These are phyloP conservation scores for Danio albolineatus DNA, from an alignment of 2,797 vertebrate genomes.

Conservation along the genomic window DNA sequence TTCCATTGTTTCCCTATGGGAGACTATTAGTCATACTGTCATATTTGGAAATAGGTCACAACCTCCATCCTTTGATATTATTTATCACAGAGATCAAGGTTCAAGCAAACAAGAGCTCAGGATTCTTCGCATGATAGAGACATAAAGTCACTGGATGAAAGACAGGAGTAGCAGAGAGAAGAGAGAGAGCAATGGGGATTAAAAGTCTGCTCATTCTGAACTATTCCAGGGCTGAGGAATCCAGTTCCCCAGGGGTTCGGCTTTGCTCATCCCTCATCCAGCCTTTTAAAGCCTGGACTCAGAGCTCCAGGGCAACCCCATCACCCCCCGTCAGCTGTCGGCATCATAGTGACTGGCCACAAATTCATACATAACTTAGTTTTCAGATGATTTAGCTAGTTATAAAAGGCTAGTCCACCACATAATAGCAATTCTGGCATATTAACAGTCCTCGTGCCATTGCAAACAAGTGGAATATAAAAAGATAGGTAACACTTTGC, in stretches of 20 bases:
- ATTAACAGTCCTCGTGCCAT: too few species aligned
- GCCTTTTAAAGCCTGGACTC: constrained; percentile 73
- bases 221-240: constrained; percentile 84
- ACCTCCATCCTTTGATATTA: constrained; percentile 28
- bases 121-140: constrained; percentile 48
- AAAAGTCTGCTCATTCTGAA: constrained; percentile 84
- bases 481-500: too few species aligned
- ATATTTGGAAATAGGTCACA: constrained; percentile 10
- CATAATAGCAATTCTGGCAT: too few species aligned
- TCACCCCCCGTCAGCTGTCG: constrained; percentile 73
- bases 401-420: too few species aligned
- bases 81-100: constrained; percentile 45
- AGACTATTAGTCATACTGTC: constrained; percentile 15
- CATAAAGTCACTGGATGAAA: constrained; percentile 53
- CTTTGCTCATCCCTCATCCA: constrained; percentile 65
- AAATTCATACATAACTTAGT: too few species aligned
- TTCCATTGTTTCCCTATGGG: constrained; percentile 21
- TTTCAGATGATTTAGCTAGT: too few species aligned
- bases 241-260: constrained; percentile 70
- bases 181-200: constrained; percentile 66
- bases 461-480: too few species aligned
- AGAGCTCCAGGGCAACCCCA: constrained; percentile 68
- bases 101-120: constrained; percentile 57
- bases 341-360: not conserved
- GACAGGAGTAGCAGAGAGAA: constrained; percentile 48